Conservation (phyloP, 1,140 invertebrate species). For the Anoplophora glabripennis region DNA sequence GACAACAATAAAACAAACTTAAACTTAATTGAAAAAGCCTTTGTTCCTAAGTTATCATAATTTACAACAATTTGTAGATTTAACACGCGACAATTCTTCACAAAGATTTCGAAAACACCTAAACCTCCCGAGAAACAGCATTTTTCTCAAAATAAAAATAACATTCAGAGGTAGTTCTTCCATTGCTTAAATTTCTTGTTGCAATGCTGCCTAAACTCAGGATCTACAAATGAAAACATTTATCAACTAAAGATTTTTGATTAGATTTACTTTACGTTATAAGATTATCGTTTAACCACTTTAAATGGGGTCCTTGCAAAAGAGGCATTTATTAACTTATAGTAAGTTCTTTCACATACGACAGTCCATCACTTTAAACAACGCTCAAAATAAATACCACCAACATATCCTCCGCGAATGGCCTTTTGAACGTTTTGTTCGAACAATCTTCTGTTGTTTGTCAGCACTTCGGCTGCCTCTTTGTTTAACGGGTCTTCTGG, state of each 20-base stretch:
- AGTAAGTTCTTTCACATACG: no score
- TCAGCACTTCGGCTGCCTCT: slow-evolving; percentile 96
- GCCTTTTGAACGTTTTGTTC: slow-evolving; percentile 96
- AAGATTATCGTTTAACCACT: slow-evolving; percentile 4
- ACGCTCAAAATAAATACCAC: slow-evolving; percentile 89
- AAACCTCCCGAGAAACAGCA: background rate
- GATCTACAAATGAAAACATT: slow-evolving; percentile 11
- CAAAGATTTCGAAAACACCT: slow-evolving; percentile 4
- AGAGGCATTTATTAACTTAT: no score
- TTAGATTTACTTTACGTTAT: slow-evolving; percentile 2
- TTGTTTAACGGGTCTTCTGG: slow-evolving; percentile 98
- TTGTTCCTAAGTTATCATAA: background rate
- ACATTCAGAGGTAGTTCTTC: slow-evolving; percentile 14
- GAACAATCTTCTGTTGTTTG: slow-evolving; percentile 90
- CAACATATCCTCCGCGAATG: slow-evolving; percentile 92
- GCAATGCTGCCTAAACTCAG: slow-evolving; percentile 9
- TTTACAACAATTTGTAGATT: slow-evolving; percentile 1
- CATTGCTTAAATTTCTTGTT: slow-evolving; percentile 10
- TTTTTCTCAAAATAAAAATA: background rate
- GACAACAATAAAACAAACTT: background rate
- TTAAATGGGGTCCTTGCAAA: background rate
- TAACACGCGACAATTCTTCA: background rate
- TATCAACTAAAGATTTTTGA: slow-evolving; percentile 5
- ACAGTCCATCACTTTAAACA: slow-evolving; percentile 84
- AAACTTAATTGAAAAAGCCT: slow-evolving; percentile 5